These are phyloP conservation scores for Oedothorax gibbosus DNA, from an alignment of 1,140 invertebrate species.

Conservation along the genomic window DNA sequence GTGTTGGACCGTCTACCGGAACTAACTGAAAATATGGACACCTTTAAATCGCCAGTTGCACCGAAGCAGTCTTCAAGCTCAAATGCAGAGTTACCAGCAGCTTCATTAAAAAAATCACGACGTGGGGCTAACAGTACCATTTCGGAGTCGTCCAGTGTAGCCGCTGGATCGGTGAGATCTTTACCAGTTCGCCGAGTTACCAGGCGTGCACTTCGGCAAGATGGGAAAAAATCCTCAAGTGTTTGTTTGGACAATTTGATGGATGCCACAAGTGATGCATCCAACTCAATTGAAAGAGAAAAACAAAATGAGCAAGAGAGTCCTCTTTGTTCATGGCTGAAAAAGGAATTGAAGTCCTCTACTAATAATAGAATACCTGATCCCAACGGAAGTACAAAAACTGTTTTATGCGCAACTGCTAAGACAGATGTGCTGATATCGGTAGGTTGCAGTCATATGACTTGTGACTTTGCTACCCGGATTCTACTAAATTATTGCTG, in stretches of 20 bases:
- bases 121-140: not conserved
- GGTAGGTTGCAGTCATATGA: slow-evolving; percentile 59
- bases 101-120: too few relatives aligned
- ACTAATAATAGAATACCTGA: slow-evolving; percentile 23
- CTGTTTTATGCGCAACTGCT: slow-evolving; percentile 36
- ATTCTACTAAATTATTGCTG: slow-evolving; percentile 47
- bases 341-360: slow-evolving; percentile 10
- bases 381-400: slow-evolving; percentile 11
- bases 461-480: slow-evolving; percentile 53
- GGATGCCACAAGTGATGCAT: not conserved
- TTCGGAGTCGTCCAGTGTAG: not conserved
- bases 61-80: too few relatives aligned
- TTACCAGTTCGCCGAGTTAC: not conserved
- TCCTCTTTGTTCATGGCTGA: slow-evolving; percentile 38
- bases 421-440: slow-evolving; percentile 47
- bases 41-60: too few relatives aligned
- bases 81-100: too few relatives aligned
- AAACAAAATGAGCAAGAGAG: not conserved
- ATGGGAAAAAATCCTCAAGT: not conserved
- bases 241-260: not conserved
- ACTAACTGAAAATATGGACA: not conserved
- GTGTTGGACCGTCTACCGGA: not conserved
- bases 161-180: not conserved
- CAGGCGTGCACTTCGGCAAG: not conserved
- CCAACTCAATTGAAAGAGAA: not conserved